Percentiles rank a stretch among this genome's conserved stretches.
Evolutionary conservation across 2,888 invertebrate genomes (phyloP).

Genomic region (Glaucopsyche alexis): DNA sequence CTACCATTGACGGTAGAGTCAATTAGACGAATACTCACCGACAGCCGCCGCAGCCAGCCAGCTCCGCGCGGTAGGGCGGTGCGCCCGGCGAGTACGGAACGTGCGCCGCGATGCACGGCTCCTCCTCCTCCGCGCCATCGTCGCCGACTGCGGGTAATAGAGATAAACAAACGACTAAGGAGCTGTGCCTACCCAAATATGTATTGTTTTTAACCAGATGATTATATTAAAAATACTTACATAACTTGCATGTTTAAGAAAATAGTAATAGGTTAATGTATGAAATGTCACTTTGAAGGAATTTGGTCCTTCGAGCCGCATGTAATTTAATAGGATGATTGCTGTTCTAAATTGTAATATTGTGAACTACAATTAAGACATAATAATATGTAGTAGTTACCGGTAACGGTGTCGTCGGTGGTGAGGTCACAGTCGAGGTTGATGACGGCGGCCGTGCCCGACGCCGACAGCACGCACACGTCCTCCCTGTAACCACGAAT

Average conservation of each 20-base stretch:
- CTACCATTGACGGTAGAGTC: no score
- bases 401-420: slow-evolving; percentile 52
- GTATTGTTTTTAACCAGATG: no score
- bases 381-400: slow-evolving; percentile 42
- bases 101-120: slow-evolving; percentile 77
- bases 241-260: no score
- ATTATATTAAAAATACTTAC: no score
- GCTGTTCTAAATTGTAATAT: no score
- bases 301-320: no score
- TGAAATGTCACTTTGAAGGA: no score
- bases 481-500: slow-evolving; percentile 86
- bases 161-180: neutral
- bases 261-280: no score
- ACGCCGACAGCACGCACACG: slow-evolving; percentile 95
- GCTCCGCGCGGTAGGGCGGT: slow-evolving; percentile 64
- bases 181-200: no score
- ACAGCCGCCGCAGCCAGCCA: slow-evolving; percentile 61
- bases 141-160: neutral
- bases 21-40: no score
- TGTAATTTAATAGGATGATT: no score
- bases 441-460: slow-evolving; percentile 94
- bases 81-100: slow-evolving; percentile 86
- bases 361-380: no score
- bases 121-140: slow-evolving; percentile 34
- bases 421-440: slow-evolving; percentile 68